Base-by-base conservation (phyloP, 2,797 vertebrate species). In the Pempheris klunzingeri region DNA sequence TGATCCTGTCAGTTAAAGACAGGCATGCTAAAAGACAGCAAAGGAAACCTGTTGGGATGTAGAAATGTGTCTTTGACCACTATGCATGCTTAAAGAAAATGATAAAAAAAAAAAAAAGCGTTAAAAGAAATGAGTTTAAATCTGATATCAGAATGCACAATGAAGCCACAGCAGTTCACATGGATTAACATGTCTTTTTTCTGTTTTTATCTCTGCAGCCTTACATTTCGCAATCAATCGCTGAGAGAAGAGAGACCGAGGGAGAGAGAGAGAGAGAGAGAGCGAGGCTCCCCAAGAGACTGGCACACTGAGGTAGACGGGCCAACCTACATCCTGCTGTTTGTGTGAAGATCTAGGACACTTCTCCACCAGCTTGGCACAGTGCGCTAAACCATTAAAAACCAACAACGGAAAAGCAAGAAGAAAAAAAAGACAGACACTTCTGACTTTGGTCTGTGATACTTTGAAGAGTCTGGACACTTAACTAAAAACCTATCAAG, bases 301-400 rank as follows among this genome's bases (percentile, higher is more conserved):
- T 77, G 90, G 78, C 85, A 80, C 59, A 70, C 90, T 32, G 91
- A 93, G 89, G 87, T 93, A 93, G 93, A 95, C 92, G 18, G 81
- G 87, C 67, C 85, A 91, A 94, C 94, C 93, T 92, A 93, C 90
- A 93, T 95, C 93, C 88, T 82, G 85, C 86, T 73, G 77, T 80
- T 76, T 80, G 78, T 65, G 67, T 73, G 83, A 67, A 91, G 92
- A 93, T 89, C 83, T 87, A 75, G 90, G 89, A 87, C 91, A 82
- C 81, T 54, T 81, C 78, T 75, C 47, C 26, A 53, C 74, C 85
- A 73, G 86, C 81, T 63, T 59, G 77, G 76, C 77, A 80, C 78
- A 65, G 43, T 66, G 59, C 41, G 59, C 68, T 69, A 80, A 87
- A 67, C 44, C 66, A 68, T 57, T 47, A 70, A 77, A 78, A 77